Conservation (phyloP, 2,797 vertebrate genomes). For the Melanotaenia maccullochi region DNA sequence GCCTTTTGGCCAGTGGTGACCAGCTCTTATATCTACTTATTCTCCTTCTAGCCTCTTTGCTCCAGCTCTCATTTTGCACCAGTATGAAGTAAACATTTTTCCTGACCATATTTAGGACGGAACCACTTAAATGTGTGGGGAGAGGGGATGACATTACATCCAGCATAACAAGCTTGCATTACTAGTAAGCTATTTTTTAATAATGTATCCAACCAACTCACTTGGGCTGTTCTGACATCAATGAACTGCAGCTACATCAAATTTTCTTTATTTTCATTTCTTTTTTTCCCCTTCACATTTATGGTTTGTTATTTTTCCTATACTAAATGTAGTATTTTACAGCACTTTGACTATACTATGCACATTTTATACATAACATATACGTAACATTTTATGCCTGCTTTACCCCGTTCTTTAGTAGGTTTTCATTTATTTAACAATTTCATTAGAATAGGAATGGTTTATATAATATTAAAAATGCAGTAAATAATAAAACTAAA, state of each 20-base stretch:
- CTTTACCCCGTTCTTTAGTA: neutral
- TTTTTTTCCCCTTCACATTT: too few species aligned
- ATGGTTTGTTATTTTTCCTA: neutral
- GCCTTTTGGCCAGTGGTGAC: neutral
- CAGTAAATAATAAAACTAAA: neutral
- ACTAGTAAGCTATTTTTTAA: too few species aligned
- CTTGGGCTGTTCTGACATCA: too few species aligned
- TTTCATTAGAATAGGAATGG: neutral
- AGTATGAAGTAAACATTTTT: neutral
- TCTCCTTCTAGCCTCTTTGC: neutral
- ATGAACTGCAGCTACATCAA: too few species aligned
- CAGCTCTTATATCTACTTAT: neutral
- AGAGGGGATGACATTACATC: neutral
- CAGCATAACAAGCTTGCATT: too few species aligned
- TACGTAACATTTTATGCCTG: too few species aligned
- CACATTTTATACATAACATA: neutral
- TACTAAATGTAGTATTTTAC: neutral
- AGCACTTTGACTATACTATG: neutral
- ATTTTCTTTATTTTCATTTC: too few species aligned
- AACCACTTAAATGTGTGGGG: neutral
- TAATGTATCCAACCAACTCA: too few species aligned
- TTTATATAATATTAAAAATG: neutral
- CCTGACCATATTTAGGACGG: neutral
- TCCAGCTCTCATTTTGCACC: neutral
- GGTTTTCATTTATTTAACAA: neutral